Base-by-base conservation (phyloP, 2,113 vertebrate species). In the Telmatochromis sp. region DNA sequence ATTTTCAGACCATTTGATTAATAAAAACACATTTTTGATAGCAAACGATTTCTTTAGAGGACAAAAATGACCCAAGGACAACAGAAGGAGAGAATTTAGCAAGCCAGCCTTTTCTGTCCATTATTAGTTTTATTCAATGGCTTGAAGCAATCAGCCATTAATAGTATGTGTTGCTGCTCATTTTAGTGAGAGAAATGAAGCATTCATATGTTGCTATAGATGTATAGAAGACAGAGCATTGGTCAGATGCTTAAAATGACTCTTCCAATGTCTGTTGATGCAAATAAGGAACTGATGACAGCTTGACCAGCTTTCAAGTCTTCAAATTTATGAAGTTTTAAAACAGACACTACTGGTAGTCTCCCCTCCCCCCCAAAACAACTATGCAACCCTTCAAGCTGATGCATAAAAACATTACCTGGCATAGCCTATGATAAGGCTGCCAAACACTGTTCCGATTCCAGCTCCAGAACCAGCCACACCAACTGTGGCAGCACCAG, bases 341-440 rank as follows among this genome's bases (percentile, higher is more conserved):
- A 65, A 65, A 65, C 31, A 35, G 31, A 65, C 9, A n/a, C 37
- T 42, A 14, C 35, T 42, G 65, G n/a, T 8, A 14, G n/a, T 9
- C n/a, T 5, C 35, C 12, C 23, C 23, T 54, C 35, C n/a, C 35
- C 33, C 17, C 19, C 11, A 8, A 10, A 45, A 26, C 12, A 3
- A 65, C 21, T 73, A 45, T 4, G 68, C 8, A 73, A 63, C 15
- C 14, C 6, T 31, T 45, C 7, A 73, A 45, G 37, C 13, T 73
- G 21, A 78, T 42, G 17, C 4, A 15, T 47, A 75, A 75, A 47
- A 75, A 75, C 9, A 3, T 73, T 89, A 97, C 96, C 96, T 97
- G 90, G 96, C 96, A 58, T 97, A 97, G 73, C 96, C 96, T 26
- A 97, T 97, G 91, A 97, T 97, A 54, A 97, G 96, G 89, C 96